phyloP scores from a whole-genome alignment of 1,140 invertebrate genomes.

The Scaptomyza hsui region DNA sequence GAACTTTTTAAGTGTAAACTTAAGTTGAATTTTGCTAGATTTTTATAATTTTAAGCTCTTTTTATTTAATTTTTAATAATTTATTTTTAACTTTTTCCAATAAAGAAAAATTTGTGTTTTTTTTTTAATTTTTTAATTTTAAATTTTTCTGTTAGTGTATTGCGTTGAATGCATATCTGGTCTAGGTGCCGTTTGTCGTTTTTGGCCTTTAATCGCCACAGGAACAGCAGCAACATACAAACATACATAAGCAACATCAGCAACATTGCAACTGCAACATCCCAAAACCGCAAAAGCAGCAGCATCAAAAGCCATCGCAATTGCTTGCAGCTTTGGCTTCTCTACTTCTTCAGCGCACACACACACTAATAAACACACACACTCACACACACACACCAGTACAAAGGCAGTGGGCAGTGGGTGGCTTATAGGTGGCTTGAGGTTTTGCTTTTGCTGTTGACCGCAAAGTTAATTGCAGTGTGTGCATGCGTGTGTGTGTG shows the following conservation, averaged over 20 bases:
- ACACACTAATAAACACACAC: conserved; percentile 5
- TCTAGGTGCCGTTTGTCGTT: conserved; percentile 35
- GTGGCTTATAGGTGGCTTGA: conserved; percentile 33
- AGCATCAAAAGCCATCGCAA: conserved; percentile 37
- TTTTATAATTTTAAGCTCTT: no score
- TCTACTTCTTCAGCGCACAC: conserved; percentile 28
- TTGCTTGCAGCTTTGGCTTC: conserved; percentile 32
- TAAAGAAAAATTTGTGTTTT: no score
- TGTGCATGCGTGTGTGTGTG: conserved; percentile 4
- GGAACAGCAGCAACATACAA: conserved; percentile 28
- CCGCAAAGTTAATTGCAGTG: conserved; percentile 75
- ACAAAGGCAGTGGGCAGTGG: conserved; percentile 58
- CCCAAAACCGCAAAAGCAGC: conserved; percentile 19
- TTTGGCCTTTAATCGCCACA: conserved; percentile 67
- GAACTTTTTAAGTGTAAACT: no score
- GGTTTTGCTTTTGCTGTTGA: conserved; percentile 34
- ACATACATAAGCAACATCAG: conserved; percentile 27
- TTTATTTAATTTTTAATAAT: no score
- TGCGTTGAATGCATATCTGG: conserved; percentile 6
- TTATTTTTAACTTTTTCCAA: no score
- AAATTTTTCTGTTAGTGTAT: background rate
- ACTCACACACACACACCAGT: conserved; percentile 10
- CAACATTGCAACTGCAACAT: conserved; percentile 33
- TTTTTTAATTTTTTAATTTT: no score
- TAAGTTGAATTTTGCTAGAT: no score